phyloP scores from a whole-genome alignment of 2,888 invertebrate species.

The Mystacides longicornis region DNA sequence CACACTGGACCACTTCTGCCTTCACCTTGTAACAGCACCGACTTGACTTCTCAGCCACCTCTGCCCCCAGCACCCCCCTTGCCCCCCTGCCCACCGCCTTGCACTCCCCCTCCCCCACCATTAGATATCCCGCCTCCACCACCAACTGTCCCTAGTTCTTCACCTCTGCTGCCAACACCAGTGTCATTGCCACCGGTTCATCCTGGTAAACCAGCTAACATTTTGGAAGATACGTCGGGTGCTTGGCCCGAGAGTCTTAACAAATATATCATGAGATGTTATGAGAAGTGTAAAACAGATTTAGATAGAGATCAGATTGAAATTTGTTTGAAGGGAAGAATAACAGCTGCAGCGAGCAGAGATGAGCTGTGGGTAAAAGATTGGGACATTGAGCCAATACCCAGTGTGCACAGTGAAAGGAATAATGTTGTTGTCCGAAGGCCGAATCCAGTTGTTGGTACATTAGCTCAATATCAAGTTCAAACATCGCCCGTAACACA shows the following conservation, averaged over 20 bases:
- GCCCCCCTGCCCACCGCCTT: conserved; percentile 46
- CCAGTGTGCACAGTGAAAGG: conserved; percentile 75
- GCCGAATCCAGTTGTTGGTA: conserved; percentile 39
- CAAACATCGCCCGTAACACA: conserved; percentile 30
- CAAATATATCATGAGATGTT: conserved; percentile 87
- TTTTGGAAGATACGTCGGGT: conserved; percentile 51
- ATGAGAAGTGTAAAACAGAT: conserved; percentile 79
- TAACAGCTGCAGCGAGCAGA: conserved; percentile 82
- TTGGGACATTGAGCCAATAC: conserved; percentile 92
- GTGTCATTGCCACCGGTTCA: conserved; percentile 34
- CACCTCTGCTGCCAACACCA: conserved; percentile 27
- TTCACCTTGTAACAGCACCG: conserved; percentile 29
- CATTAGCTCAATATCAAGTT: conserved; percentile 50
- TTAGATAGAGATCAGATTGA: conserved; percentile 92
- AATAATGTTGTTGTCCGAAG: conserved; percentile 51
- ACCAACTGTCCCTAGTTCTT: conserved; percentile 28
- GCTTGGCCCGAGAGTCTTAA: conserved; percentile 74
- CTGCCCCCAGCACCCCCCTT: conserved; percentile 44
- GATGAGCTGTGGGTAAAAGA: conserved; percentile 84
- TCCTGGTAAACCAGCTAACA: conserved; percentile 23
- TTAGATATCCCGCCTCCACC: conserved; percentile 44
- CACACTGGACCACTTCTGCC: conserved; percentile 33
- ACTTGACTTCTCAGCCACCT: conserved; percentile 52
- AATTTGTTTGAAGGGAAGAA: conserved; percentile 87
- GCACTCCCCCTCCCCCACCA: conserved; percentile 31